Evolutionary conservation across 2,113 vertebrate species (phyloP).

Genomic region (Isichthys henryi): DNA sequence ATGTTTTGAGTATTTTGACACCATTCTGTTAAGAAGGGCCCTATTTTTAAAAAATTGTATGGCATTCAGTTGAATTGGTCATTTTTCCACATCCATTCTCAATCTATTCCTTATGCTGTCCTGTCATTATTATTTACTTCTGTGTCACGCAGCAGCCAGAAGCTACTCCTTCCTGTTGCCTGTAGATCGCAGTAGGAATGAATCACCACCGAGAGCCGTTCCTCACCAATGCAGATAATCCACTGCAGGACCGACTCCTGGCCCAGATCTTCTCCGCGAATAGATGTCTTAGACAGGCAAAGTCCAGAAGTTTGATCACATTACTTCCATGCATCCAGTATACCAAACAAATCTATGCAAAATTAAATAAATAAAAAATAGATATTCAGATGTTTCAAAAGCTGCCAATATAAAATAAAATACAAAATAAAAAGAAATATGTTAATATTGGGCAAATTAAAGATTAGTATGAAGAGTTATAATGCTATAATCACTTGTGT

Average conservation of each 20-base stretch:
- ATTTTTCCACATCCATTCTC: not conserved
- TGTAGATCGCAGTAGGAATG: not conserved
- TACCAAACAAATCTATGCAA: not conserved
- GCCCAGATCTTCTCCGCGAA: not conserved
- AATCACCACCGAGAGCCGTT: not conserved
- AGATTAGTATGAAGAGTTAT: not conserved
- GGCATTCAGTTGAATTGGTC: not conserved
- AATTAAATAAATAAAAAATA: not conserved
- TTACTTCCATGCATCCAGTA: not conserved
- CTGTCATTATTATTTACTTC: not conserved
- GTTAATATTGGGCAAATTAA: not conserved
- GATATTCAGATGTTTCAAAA: not conserved
- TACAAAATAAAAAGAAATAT: not conserved
- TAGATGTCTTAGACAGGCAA: not conserved
- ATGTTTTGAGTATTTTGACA: not conserved
- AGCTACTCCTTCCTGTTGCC: not conserved
- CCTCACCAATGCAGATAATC: not conserved
- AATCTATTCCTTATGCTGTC: not conserved
- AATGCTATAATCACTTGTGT: not conserved
- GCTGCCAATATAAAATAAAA: too few species aligned
- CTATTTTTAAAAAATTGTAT: not conserved
- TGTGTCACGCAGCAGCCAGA: not conserved
- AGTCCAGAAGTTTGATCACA: not conserved
- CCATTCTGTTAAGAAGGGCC: not conserved
- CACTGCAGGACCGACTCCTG: not conserved